These are phyloP conservation scores for Amblyopsis hoosieri DNA, from an alignment of 2,797 vertebrate genomes.

Conservation along the genomic window DNA sequence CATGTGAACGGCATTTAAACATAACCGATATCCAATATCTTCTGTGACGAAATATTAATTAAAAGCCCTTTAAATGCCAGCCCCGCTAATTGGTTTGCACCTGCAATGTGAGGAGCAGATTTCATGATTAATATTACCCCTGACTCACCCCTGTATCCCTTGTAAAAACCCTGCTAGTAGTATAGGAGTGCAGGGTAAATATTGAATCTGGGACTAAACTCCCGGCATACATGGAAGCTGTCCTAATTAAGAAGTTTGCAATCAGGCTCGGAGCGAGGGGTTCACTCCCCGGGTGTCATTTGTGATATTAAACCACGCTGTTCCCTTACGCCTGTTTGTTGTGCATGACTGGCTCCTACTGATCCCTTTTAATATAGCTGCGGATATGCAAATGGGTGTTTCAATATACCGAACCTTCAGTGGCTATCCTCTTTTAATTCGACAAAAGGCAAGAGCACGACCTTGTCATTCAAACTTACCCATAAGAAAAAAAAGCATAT, in stretches of 20 bases:
- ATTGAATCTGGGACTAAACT: slow-evolving; percentile 98
- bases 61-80: slow-evolving; percentile 93
- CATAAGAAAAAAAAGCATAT: not conserved
- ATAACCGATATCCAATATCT: slow-evolving; percentile 88
- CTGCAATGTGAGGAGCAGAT: slow-evolving; percentile 89
- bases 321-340: slow-evolving; percentile 89
- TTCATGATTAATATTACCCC: slow-evolving; percentile 79
- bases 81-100: slow-evolving; percentile 96
- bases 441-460: slow-evolving; percentile 93
- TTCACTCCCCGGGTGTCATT: slow-evolving; percentile 97
- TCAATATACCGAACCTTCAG: slow-evolving; percentile 94
- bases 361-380: slow-evolving; percentile 99
- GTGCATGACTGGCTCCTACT: slow-evolving; percentile 91
- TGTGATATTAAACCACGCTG: slow-evolving; percentile 96
- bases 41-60: slow-evolving; percentile 92
- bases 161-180: slow-evolving; percentile 89
- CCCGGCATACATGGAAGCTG: slow-evolving; percentile 83
- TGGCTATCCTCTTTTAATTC: slow-evolving; percentile 98
- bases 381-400: slow-evolving; percentile 98
- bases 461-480: slow-evolving; percentile 93
- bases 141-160: slow-evolving; percentile 72
- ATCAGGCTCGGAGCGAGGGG: slow-evolving; percentile 93
- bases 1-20: slow-evolving; percentile 87
- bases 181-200: slow-evolving; percentile 98
- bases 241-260: slow-evolving; percentile 98